Evolutionary conservation across 2,113 vertebrate genomes (phyloP).

Genomic region (Anthoscopus minutus): DNA sequence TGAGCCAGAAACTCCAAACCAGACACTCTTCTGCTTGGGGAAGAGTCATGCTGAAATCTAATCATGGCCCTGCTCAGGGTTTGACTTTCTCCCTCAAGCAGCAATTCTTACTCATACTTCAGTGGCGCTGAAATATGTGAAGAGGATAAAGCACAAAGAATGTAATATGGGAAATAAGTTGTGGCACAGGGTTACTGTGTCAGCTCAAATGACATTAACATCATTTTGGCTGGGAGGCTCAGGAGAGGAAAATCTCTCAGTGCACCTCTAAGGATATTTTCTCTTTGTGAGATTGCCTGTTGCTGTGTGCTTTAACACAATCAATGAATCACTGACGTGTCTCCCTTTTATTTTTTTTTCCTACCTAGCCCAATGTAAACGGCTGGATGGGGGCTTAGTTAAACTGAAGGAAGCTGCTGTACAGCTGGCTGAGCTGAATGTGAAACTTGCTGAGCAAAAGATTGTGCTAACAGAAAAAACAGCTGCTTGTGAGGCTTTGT

Average conservation of each 20-base stretch:
- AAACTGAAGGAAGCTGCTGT: conserved; percentile 91
- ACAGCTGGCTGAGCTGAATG: conserved; percentile 87
- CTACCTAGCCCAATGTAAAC: conserved; percentile 83
- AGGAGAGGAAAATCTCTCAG: neutral
- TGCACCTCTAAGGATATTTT: neutral
- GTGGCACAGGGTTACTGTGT: neutral
- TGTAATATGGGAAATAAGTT: neutral
- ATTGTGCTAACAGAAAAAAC: conserved; percentile 89
- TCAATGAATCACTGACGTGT: neutral
- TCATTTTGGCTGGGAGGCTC: neutral
- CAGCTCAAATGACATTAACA: neutral
- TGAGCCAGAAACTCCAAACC: neutral
- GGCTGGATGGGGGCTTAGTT: conserved; percentile 86
- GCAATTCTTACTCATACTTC: neutral
- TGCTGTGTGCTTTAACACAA: neutral
- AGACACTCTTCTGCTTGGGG: neutral
- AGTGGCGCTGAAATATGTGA: neutral
- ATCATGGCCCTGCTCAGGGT: neutral
- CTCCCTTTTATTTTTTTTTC: neutral
- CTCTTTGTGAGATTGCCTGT: neutral
- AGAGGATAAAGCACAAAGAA: neutral
- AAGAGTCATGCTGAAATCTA: neutral
- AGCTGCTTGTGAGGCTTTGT: conserved; percentile 80
- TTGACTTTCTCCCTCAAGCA: neutral
- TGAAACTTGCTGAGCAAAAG: conserved; percentile 89